These are phyloP conservation scores for Alauda arvensis DNA, from an alignment of 2,797 vertebrate genomes.

Conservation along the genomic window DNA sequence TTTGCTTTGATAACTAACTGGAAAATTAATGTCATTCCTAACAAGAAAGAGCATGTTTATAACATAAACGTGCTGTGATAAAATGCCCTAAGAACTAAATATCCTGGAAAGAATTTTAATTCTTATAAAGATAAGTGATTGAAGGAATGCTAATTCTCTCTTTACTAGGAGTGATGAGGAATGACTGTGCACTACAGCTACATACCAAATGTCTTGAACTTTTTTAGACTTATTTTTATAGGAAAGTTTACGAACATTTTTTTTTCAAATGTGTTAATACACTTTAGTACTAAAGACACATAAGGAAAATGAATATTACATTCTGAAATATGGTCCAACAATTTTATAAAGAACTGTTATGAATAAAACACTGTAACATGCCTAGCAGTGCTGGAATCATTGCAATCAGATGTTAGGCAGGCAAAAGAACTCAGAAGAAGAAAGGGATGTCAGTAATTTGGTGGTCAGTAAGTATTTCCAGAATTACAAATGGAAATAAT, in stretches of 20 bases:
- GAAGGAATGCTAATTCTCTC: slow-evolving; percentile 61
- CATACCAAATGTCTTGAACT: neutral
- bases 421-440: neutral
- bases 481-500: neutral
- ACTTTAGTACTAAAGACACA: neutral
- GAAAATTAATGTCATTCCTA: slow-evolving; percentile 55
- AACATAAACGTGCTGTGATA: slow-evolving; percentile 46
- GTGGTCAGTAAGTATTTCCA: neutral
- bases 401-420: neutral
- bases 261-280: neutral
- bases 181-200: neutral
- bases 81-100: slow-evolving; percentile 53
- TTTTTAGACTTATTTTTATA: slow-evolving; percentile 8
- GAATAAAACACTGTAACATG: neutral
- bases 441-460: neutral
- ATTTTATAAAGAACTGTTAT: neutral
- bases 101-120: slow-evolving; percentile 69
- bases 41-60: slow-evolving; percentile 61
- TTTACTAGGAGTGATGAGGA: slow-evolving; percentile 38
- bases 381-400: neutral
- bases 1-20: slow-evolving; percentile 46
- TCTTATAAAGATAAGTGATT: slow-evolving; percentile 60
- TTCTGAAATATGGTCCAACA: neutral
- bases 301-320: neutral
- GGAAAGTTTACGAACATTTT: neutral